phyloP scores from a whole-genome alignment of 2,888 invertebrate genomes.

The Eucriotettix oculatus region DNA sequence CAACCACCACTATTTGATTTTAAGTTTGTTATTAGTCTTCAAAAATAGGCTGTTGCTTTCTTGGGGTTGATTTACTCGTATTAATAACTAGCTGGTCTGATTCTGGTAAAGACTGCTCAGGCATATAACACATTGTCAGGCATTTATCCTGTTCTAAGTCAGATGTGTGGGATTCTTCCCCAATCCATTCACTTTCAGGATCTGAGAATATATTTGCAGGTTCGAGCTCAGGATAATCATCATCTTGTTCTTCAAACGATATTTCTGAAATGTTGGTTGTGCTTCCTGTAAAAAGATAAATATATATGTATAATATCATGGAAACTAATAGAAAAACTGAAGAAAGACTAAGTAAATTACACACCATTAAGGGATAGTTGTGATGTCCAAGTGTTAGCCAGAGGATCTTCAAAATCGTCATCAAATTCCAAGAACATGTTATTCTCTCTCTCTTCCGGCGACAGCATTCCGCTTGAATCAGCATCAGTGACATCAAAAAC shows the following conservation, averaged over 20 bases:
- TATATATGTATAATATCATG: neutral
- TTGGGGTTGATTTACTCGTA: too few relatives aligned
- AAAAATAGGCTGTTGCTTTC: too few relatives aligned
- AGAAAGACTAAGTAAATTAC: neutral
- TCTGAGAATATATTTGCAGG: conserved; percentile 16
- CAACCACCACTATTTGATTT: too few relatives aligned
- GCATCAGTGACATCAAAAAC: conserved; percentile 75
- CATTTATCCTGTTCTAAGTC: neutral
- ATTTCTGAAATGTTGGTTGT: conserved; percentile 28
- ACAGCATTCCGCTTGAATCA: conserved; percentile 46
- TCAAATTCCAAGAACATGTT: conserved; percentile 50
- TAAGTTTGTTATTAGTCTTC: too few relatives aligned
- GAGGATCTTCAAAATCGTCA: conserved; percentile 28
- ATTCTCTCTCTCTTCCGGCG: conserved; percentile 38
- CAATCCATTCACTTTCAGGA: conserved; percentile 19
- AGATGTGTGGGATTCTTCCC: neutral
- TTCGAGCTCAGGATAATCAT: neutral
- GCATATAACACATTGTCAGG: neutral
- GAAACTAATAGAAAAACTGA: neutral
- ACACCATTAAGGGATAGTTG: conserved; percentile 3
- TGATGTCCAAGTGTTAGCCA: conserved; percentile 4
- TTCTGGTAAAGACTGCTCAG: conserved; percentile 6
- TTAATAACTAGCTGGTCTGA: conserved; percentile 3
- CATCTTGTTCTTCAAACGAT: conserved; percentile 33
- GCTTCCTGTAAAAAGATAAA: conserved; percentile 14